Evolutionary conservation across 2,888 invertebrate genomes (phyloP).

Genomic region (Leptopilina syphax): DNA sequence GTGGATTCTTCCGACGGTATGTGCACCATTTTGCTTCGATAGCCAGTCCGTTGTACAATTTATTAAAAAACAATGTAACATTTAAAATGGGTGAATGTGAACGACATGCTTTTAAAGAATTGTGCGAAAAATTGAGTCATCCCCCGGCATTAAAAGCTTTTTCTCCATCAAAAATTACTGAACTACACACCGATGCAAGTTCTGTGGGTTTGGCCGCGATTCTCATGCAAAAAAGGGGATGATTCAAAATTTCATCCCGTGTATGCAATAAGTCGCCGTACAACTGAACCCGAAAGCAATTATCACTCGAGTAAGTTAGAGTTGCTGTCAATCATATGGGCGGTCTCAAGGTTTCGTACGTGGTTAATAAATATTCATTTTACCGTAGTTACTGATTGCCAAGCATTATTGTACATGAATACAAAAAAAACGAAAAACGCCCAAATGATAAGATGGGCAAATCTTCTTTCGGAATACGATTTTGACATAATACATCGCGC

Average conservation of each 20-base stretch:
- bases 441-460: conserved; percentile 54
- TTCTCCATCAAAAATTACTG: too few species aligned
- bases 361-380: conserved; percentile 54
- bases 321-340: conserved; percentile 58
- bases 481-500: conserved; percentile 33
- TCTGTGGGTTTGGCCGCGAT: conserved; percentile 51
- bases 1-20: not conserved
- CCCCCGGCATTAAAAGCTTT: too few species aligned
- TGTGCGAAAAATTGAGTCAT: too few species aligned
- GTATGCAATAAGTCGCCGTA: conserved; percentile 62
- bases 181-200: conserved; percentile 47
- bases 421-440: conserved; percentile 52
- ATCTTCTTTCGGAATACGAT: conserved; percentile 49
- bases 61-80: not conserved
- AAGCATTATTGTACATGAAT: conserved; percentile 54
- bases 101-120: too few species aligned
- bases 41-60: not conserved
- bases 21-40: not conserved
- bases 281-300: conserved; percentile 53
- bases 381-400: conserved; percentile 56
- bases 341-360: not conserved
- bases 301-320: conserved; percentile 62
- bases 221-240: conserved; percentile 47
- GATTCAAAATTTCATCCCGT: conserved; percentile 45
- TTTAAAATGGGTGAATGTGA: too few species aligned